Evolutionary conservation across 2,113 vertebrate genomes (phyloP).

Genomic region (Otus sunia): DNA sequence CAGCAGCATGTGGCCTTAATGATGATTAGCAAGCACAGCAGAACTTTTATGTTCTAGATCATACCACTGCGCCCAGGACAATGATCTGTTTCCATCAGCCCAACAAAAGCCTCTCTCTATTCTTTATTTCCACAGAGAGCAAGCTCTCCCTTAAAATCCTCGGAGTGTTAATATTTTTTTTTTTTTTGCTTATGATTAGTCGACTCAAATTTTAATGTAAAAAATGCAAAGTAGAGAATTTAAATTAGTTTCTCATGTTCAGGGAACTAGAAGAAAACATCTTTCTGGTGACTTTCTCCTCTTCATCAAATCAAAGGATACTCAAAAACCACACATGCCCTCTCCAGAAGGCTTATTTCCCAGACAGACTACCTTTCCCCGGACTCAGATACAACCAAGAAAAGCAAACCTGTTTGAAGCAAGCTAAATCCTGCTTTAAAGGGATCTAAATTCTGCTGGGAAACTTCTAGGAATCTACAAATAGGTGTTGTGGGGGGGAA

Average conservation of each 20-base stretch:
- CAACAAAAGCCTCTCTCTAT: not conserved
- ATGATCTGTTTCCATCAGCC: not conserved
- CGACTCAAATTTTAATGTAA: not conserved
- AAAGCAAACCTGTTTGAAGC: not conserved
- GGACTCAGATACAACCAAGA: not conserved
- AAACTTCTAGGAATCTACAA: not conserved
- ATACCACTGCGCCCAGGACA: not conserved
- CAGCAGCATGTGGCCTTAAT: not conserved
- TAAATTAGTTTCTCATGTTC: not conserved
- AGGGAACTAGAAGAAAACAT: not conserved
- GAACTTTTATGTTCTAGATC: not conserved
- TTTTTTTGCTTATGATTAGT: not conserved
- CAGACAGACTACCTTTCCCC: not conserved
- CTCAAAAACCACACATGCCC: not conserved
- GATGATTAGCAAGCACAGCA: conserved; percentile 39
- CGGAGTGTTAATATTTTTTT: not conserved
- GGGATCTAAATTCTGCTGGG: not conserved
- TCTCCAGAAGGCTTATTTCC: not conserved
- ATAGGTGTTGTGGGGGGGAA: no score
- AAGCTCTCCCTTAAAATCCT: not conserved
- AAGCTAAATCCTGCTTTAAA: not conserved
- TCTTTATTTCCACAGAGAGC: not conserved
- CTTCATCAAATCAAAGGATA: not conserved
- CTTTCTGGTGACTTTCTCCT: not conserved
- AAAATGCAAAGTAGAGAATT: not conserved